Evolutionary conservation across 2,113 vertebrate species (phyloP).

Genomic region (Excalfactoria chinensis): DNA sequence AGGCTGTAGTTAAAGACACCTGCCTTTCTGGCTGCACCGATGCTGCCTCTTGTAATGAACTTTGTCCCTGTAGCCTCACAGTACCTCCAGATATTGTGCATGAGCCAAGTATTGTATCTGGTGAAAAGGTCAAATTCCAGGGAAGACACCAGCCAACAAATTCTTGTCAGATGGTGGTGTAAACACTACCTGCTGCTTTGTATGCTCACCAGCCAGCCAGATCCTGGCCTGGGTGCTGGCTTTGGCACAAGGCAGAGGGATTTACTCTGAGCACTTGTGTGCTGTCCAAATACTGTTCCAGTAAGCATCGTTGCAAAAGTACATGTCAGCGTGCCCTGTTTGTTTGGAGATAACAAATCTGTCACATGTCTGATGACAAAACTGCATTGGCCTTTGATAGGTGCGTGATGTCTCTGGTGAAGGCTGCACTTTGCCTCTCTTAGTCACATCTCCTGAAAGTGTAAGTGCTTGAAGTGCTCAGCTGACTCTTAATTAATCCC

Average conservation of each 20-base stretch:
- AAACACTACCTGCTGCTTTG: constrained; percentile 31
- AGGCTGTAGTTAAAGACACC: background rate
- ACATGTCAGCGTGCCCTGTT: background rate
- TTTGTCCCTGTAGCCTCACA: constrained; percentile 31
- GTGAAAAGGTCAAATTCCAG: constrained; percentile 39
- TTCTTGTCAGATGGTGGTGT: background rate
- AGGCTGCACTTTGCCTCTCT: background rate
- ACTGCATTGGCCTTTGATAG: background rate
- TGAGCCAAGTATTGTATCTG: constrained; percentile 36
- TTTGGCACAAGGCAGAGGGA: background rate
- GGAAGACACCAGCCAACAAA: constrained; percentile 2
- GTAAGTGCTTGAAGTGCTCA: background rate
- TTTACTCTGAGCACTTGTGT: background rate
- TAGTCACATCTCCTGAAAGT: background rate
- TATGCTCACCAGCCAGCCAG: background rate
- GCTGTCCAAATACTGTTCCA: background rate
- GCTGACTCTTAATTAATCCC: background rate
- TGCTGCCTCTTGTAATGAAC: background rate
- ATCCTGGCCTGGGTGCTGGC: background rate
- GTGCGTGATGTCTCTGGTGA: background rate
- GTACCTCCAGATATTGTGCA: background rate
- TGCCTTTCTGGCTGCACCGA: background rate
- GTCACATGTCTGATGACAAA: background rate
- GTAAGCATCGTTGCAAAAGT: background rate
- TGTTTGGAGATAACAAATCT: background rate